Percentiles rank a stretch among this genome's conserved stretches.
Evolutionary conservation across 2,888 invertebrate species (phyloP).

Genomic region (Sesamia inferens): DNA sequence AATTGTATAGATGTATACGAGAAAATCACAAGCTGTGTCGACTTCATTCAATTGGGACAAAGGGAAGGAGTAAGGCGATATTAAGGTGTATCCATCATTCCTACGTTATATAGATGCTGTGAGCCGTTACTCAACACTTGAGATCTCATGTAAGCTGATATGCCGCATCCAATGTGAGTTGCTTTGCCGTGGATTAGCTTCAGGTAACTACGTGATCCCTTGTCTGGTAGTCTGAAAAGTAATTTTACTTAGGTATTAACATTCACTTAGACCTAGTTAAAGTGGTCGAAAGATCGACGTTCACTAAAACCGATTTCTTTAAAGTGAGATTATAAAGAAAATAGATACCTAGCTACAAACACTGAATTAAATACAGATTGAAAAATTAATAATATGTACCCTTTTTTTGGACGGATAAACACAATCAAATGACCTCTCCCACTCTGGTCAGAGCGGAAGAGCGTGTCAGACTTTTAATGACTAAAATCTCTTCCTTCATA

Average conservation of each 20-base stretch:
- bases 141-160: conserved; percentile 45
- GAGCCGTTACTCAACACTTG: conserved; percentile 12
- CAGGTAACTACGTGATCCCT: conserved; percentile 30
- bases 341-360: too few relatives aligned
- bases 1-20: too few relatives aligned
- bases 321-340: too few relatives aligned
- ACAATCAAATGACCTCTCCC: too few relatives aligned
- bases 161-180: conserved; percentile 53
- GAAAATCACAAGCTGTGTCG: neutral
- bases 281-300: neutral
- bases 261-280: neutral
- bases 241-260: neutral
- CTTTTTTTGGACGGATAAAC: too few relatives aligned
- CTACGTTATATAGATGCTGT: conserved; percentile 45
- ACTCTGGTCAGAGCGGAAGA: too few relatives aligned
- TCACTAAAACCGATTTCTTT: too few relatives aligned
- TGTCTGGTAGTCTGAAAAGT: conserved; percentile 21
- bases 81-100: neutral
- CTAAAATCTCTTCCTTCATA: too few relatives aligned
- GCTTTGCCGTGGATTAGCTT: conserved; percentile 38
- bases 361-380: too few relatives aligned
- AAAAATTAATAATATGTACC: too few relatives aligned
- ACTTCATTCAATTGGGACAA: neutral
- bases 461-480: too few relatives aligned
- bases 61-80: neutral